Base-by-base conservation (phyloP, 2,888 invertebrate genomes). In the Aphrophora alni region DNA sequence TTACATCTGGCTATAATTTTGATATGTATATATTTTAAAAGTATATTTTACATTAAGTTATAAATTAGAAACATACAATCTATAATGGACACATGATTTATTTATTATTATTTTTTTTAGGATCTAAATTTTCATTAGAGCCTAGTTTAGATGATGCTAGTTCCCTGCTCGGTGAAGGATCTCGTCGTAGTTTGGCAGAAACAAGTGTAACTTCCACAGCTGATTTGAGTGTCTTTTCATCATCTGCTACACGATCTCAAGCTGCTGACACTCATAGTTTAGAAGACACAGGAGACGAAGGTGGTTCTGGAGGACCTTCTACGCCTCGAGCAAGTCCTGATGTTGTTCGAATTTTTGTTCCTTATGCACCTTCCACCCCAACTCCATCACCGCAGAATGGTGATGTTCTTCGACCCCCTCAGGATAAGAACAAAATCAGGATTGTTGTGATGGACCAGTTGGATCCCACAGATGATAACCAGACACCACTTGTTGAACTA, bases 121-220 rank as follows among this genome's bases (percentile, higher is more conserved):
- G 91, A 86, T 92, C 92, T 85, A 92, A 92, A 88, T 91, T 91
- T 87, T 92, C 92, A 75, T 91, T 92, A 87, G 92, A 92, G 87
- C 91, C 91, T 77, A 91, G 91, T 86, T 89, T 92, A 84, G 92
- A 92, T 83, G 95, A 95, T 87, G 93, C 93, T 25, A 92, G 92
- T 85, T 95, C 95, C 38, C 90, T 92, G 82, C 87, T 93, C 79
- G 91, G 90, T 82, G 90, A 91, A 82, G 94, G 95, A 28, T 95
- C 95, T 24, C 91, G 95, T 80, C 92, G 94, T 78, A 95, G 95
- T 76, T 89, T 95, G 82, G 95, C 95, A 24, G 95, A 95, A 87
- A 95, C 95, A 26, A 95, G 95, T 85, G 94, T 95, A 77, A 95
- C 95, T 38, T 95, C 95, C 76, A 95, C 95, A 0, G 95, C 95